These are phyloP conservation scores for Acipenser ruthenus DNA, from an alignment of 2,797 vertebrate genomes.

Conservation along the genomic window DNA sequence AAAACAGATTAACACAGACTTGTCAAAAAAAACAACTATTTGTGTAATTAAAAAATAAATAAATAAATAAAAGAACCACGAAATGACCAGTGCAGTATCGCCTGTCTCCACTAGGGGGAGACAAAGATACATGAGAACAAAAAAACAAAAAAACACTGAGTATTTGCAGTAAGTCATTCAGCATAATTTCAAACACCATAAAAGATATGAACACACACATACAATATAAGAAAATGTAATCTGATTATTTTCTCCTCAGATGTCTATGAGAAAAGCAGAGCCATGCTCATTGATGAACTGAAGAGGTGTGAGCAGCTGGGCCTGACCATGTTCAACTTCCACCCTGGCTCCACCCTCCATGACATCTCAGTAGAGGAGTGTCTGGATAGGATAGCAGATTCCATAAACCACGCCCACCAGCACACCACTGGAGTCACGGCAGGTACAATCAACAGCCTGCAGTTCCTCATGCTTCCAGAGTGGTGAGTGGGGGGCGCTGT, in stretches of 20 bases:
- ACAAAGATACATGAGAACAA: too few relatives aligned
- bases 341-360: conserved; percentile 61
- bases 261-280: conserved; percentile 63
- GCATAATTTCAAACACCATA: too few relatives aligned
- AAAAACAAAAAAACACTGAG: too few relatives aligned
- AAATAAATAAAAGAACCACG: too few relatives aligned
- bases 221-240: too few relatives aligned
- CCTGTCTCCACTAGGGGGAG: too few relatives aligned
- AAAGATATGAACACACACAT: too few relatives aligned
- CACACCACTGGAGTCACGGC: conserved; percentile 54
- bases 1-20: too few relatives aligned
- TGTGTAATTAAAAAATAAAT: too few relatives aligned
- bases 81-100: too few relatives aligned
- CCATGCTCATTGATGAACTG: conserved; percentile 64
- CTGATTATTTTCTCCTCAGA: conserved; percentile 36
- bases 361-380: conserved; percentile 55
- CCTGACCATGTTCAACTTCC: conserved; percentile 61
- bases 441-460: conserved; percentile 36
- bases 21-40: too few relatives aligned
- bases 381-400: conserved; percentile 53
- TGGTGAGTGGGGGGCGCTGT: neutral
- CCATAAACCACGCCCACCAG: conserved; percentile 63
- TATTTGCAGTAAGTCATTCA: too few relatives aligned
- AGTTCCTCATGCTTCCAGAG: neutral
- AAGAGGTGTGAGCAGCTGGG: conserved; percentile 60